These are phyloP conservation scores for Bufotes viridis DNA, from an alignment of 2,797 vertebrate species.

Conservation along the genomic window DNA sequence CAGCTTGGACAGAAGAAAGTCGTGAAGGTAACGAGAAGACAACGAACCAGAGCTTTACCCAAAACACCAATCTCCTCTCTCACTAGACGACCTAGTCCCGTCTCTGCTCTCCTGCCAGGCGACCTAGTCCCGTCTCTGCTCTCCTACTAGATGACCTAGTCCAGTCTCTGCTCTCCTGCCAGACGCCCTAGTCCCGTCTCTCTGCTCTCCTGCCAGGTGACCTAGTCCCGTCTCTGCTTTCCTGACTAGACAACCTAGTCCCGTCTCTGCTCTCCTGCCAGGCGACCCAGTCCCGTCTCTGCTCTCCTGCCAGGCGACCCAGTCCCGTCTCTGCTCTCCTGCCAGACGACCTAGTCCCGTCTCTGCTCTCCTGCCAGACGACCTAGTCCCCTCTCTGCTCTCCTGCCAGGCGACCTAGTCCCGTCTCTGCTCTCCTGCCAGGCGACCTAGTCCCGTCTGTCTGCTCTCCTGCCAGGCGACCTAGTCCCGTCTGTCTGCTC, in stretches of 20 bases:
- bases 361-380: background rate
- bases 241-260: background rate
- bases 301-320: background rate
- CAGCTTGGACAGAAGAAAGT: slow-evolving; percentile 89
- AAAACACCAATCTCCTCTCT: background rate
- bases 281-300: background rate
- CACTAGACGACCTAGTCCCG: background rate
- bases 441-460: background rate
- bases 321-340: background rate
- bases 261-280: background rate
- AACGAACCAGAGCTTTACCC: no score
- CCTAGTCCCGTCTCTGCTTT: background rate
- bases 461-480: no score
- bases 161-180: background rate
- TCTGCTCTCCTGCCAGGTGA: no score
- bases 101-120: no score
- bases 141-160: background rate
- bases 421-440: background rate
- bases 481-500: background rate
- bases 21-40: slow-evolving; percentile 79
- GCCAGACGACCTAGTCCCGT: background rate
- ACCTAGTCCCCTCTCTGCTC: background rate
- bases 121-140: background rate
- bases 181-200: background rate
- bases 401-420: no score